Percentiles rank a stretch among this genome's conserved stretches.
phyloP scores from a whole-genome alignment of 2,113 vertebrate genomes.

The Paramisgurnus dabryanus region DNA sequence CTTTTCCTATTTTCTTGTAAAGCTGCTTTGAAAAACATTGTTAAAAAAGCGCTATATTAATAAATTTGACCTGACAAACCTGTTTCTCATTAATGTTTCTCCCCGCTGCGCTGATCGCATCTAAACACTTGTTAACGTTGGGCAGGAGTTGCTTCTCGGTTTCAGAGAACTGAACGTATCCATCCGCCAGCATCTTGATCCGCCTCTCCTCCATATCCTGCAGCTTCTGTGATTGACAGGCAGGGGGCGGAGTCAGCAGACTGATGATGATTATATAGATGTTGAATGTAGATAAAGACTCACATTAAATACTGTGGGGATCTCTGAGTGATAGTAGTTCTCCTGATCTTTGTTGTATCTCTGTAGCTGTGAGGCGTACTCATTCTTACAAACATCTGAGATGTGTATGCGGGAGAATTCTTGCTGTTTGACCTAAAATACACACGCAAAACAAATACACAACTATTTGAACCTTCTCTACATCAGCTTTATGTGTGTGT shows the following conservation, averaged over 20 bases:
- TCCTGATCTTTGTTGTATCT: constrained; percentile 87
- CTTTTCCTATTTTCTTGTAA: too few species aligned
- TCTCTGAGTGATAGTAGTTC: constrained; percentile 78
- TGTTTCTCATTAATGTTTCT: constrained; percentile 75
- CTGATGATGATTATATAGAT: background rate
- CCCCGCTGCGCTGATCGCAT: constrained; percentile 81
- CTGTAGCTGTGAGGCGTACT: constrained; percentile 83
- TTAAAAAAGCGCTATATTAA: too few species aligned
- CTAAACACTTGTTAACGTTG: constrained; percentile 90
- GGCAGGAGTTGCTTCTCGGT: constrained; percentile 89
- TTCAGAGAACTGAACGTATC: constrained; percentile 90
- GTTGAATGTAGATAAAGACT: constrained; percentile 49
- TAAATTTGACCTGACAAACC: constrained; percentile 52
- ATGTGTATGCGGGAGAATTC: constrained; percentile 75
- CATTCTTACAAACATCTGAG: constrained; percentile 85
- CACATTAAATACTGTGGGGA: constrained; percentile 83
- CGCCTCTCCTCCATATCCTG: constrained; percentile 94
- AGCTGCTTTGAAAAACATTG: too few species aligned
- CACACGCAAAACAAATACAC: constrained; percentile 20
- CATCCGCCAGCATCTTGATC: constrained; percentile 84
- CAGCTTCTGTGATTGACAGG: constrained; percentile 79
- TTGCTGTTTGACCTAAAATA: constrained; percentile 77
- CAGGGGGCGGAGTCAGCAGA: background rate
- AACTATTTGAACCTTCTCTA: constrained; percentile 78
- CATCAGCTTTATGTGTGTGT: constrained; percentile 68